These are phyloP conservation scores for Cyclophora albipunctata DNA, from an alignment of 2,888 invertebrate species.

Conservation along the genomic window DNA sequence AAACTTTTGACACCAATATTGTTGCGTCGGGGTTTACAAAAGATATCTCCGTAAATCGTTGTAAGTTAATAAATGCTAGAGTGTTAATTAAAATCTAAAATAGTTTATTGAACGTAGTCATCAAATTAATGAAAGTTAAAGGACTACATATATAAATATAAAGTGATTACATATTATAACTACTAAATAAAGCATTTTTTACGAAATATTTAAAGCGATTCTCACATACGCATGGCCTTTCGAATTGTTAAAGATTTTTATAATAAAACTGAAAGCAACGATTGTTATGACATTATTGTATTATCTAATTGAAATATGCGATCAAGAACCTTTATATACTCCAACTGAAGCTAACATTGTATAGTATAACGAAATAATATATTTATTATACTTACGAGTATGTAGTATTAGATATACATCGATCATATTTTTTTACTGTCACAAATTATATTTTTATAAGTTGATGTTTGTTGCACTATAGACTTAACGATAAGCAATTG, in stretches of 20 bases:
- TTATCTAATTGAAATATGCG: background rate
- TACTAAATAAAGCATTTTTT: too few relatives aligned
- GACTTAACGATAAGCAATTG: too few relatives aligned
- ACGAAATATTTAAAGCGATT: constrained; percentile 9
- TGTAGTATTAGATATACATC: constrained; percentile 12
- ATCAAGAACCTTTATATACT: background rate
- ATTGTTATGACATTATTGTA: background rate
- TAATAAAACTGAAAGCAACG: background rate
- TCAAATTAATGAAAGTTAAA: too few relatives aligned
- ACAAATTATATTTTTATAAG: constrained; percentile 4
- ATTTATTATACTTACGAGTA: constrained; percentile 13
- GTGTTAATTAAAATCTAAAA: too few relatives aligned
- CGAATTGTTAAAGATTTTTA: constrained; percentile 5
- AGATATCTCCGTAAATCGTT: too few relatives aligned
- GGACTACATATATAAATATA: too few relatives aligned
- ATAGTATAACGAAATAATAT: constrained; percentile 12
- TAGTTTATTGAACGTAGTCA: too few relatives aligned
- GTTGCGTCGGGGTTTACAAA: too few relatives aligned
- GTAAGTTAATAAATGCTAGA: too few relatives aligned
- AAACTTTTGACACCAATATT: too few relatives aligned
- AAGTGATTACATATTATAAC: too few relatives aligned
- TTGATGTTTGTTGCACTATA: background rate
- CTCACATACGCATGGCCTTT: constrained; percentile 11
- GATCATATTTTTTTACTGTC: constrained; percentile 22
- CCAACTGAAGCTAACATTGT: constrained; percentile 4